These are phyloP conservation scores for Nycticorax nycticorax DNA, from an alignment of 2,113 vertebrate genomes.

Conservation along the genomic window DNA sequence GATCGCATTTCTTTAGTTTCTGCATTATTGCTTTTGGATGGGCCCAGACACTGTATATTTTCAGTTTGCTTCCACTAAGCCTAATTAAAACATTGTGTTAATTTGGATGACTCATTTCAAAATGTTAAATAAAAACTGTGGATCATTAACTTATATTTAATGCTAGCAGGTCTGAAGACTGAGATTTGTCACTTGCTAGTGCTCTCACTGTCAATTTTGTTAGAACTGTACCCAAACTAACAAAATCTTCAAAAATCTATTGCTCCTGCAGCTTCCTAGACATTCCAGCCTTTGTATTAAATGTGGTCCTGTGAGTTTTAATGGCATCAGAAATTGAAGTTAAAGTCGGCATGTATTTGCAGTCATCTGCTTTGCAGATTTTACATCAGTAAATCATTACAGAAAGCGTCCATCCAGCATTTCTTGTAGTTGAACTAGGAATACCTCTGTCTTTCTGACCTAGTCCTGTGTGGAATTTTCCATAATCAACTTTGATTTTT, in stretches of 20 bases:
- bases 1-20: background rate
- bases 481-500: background rate
- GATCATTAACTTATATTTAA: background rate
- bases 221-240: background rate
- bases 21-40: background rate
- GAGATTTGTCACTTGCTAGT: background rate
- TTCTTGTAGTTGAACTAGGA: background rate
- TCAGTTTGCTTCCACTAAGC: background rate
- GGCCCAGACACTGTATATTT: background rate
- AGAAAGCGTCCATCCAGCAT: background rate
- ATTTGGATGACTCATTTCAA: background rate
- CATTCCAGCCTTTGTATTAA: background rate
- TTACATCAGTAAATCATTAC: background rate
- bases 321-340: background rate
- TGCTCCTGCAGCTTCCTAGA: background rate
- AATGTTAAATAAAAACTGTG: background rate
- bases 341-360: background rate
- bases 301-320: background rate
- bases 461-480: background rate
- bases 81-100: constrained; percentile 1
- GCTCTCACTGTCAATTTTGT: background rate
- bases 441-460: background rate
- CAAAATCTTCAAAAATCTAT: background rate
- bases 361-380: background rate
- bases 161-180: background rate